Evolutionary conservation across 2,113 vertebrate species (phyloP).

Genomic region (Toxotes chatareus): DNA sequence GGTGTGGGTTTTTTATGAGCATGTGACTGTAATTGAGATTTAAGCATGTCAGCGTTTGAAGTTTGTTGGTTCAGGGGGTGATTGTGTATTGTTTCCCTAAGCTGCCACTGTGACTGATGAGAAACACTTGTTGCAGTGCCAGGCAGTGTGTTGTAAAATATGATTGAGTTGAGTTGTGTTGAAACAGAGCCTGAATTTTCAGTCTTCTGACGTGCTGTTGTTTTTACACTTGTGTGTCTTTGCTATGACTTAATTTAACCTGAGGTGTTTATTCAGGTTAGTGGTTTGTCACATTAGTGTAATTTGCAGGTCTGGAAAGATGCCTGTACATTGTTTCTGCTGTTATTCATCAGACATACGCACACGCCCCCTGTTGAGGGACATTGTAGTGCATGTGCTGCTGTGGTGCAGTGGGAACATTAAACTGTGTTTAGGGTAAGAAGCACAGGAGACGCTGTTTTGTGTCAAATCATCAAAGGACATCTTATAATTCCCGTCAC

Average conservation of each 20-base stretch:
- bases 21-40: conserved; percentile 64
- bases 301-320: neutral
- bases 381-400: neutral
- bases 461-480: neutral
- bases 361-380: neutral
- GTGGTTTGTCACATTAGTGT: neutral
- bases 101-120: conserved; percentile 56
- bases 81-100: conserved; percentile 60
- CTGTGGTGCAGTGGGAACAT: neutral
- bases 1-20: conserved; percentile 53
- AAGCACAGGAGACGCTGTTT: neutral
- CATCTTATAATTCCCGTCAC: neutral
- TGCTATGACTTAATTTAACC: neutral
- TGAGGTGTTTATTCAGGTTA: neutral
- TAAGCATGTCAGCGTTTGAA: conserved; percentile 65
- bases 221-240: neutral
- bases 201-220: neutral
- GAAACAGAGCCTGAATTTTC: conserved; percentile 6
- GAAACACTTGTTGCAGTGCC: conserved; percentile 58
- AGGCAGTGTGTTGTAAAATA: conserved; percentile 25
- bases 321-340: neutral
- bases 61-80: conserved; percentile 41
- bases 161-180: neutral
- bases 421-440: neutral
- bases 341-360: neutral